Conservation (phyloP, 2,797 vertebrate species). For the Amazona finschi region DNA sequence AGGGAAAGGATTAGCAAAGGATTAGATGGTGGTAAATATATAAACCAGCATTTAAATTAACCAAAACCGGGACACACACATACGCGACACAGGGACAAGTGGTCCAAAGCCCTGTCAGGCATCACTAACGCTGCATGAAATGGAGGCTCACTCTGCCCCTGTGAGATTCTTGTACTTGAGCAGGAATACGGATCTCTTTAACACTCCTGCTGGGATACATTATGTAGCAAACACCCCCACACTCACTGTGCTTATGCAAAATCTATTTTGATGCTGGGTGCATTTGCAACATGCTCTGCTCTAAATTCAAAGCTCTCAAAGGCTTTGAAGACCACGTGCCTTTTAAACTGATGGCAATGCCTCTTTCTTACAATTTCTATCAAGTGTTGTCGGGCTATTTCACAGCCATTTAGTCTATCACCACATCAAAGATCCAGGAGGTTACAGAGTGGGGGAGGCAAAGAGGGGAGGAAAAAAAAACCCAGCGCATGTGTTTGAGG, state of each 20-base stretch:
- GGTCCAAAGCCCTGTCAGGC: not conserved
- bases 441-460: not conserved
- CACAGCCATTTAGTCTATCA: not conserved
- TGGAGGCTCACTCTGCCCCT: not conserved
- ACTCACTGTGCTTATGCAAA: not conserved
- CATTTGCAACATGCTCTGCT: not conserved
- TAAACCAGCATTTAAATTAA: not conserved
- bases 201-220: not conserved
- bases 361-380: not conserved
- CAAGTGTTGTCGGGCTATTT: not conserved
- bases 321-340: not conserved
- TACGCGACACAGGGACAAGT: accelerated
- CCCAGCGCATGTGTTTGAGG: not conserved
- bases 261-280: not conserved
- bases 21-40: not conserved
- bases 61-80: not conserved
- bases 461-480: not conserved
- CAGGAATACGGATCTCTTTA: not conserved
- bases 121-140: not conserved
- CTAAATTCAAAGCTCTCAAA: not conserved
- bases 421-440: conserved; percentile 59
- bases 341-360: not conserved
- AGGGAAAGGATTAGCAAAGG: conserved; percentile 32
- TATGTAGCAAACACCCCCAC: not conserved
- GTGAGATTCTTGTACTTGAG: not conserved